Percentiles rank a stretch among this genome's conserved stretches.
Conservation (phyloP, 2,113 vertebrate species). For the Trematomus loennbergii region DNA sequence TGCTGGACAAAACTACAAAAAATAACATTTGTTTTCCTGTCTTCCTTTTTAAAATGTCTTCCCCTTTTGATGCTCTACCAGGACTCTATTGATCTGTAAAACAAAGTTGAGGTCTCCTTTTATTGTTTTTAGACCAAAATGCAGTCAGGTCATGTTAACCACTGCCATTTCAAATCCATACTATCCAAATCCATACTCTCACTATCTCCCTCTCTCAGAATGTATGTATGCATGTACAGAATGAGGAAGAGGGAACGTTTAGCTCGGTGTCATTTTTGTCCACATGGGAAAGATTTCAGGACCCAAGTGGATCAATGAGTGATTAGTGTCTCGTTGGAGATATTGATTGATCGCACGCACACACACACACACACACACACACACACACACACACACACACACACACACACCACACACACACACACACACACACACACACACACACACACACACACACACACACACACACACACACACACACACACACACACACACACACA, state of each 20-base stretch:
- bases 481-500: slow-evolving; percentile 10
- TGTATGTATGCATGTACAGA: neutral
- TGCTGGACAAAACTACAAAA: too few relatives aligned
- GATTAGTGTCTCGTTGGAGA: slow-evolving; percentile 47
- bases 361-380: neutral
- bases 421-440: slow-evolving; percentile 2
- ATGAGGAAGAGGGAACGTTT: neutral
- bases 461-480: slow-evolving; percentile 14
- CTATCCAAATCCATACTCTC: neutral
- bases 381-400: too few relatives aligned
- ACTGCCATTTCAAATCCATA: slow-evolving; percentile 25
- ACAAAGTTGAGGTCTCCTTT: slow-evolving; percentile 16
- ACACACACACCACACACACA: neutral
- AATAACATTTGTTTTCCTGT: too few relatives aligned
- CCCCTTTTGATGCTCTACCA: neutral
- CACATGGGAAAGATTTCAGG: neutral
- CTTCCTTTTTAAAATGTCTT: neutral
- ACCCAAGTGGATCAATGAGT: slow-evolving; percentile 41
- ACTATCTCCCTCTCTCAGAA: neutral
- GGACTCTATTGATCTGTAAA: slow-evolving; percentile 23
- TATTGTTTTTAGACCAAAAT: slow-evolving; percentile 12
- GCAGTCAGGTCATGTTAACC: slow-evolving; percentile 8
- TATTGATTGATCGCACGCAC: slow-evolving; percentile 48
- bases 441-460: slow-evolving; percentile 9
- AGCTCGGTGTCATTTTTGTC: slow-evolving; percentile 7